Evolutionary conservation across 2,888 invertebrate species (phyloP).

Genomic region (Aspidapion aeneum): DNA sequence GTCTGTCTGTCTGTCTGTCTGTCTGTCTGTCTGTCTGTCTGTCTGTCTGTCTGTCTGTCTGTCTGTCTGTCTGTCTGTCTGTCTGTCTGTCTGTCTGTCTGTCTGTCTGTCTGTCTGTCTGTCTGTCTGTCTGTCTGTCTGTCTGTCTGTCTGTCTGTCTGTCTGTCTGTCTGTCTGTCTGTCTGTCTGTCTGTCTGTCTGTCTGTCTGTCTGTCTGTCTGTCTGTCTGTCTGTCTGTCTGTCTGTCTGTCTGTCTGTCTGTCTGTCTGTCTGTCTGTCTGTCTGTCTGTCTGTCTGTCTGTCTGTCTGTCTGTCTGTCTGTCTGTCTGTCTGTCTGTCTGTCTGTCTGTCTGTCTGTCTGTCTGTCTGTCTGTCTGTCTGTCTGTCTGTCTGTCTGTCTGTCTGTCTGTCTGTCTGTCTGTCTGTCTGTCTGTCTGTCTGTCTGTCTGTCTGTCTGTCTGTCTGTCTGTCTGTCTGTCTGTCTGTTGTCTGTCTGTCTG

Average conservation of each 20-base stretch:
- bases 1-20: constrained; percentile 16
- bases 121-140: constrained; percentile 13
- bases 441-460: constrained; percentile 16
- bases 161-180: constrained; percentile 15
- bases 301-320: constrained; percentile 15
- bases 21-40: constrained; percentile 9
- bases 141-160: constrained; percentile 15
- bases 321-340: constrained; percentile 15
- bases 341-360: constrained; percentile 16
- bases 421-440: constrained; percentile 15
- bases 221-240: constrained; percentile 15
- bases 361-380: constrained; percentile 15
- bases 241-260: constrained; percentile 13
- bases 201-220: constrained; percentile 12
- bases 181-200: constrained; percentile 16
- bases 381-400: constrained; percentile 14
- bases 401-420: constrained; percentile 15
- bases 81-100: constrained; percentile 14
- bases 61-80: constrained; percentile 15
- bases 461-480: too few relatives aligned
- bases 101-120: constrained; percentile 15
- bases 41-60: constrained; percentile 12
- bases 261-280: constrained; percentile 11
- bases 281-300: constrained; percentile 16
- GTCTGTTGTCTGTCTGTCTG: too few relatives aligned